Base-by-base conservation (phyloP, 2,888 invertebrate genomes). In the Aphrophora alni region DNA sequence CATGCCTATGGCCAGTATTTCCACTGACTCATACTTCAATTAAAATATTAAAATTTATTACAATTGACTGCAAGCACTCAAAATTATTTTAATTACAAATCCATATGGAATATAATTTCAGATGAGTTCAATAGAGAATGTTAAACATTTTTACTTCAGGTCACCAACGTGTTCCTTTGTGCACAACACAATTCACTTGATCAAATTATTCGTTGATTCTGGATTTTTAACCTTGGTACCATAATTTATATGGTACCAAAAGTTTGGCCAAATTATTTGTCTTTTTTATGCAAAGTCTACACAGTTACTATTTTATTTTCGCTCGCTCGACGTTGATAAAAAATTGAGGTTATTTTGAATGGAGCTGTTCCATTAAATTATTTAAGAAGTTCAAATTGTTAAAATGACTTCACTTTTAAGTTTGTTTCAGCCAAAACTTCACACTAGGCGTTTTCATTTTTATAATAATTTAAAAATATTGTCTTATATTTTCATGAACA, bases 341-440 rank as follows among this genome's bases (percentile, higher is more conserved):
- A 44, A 59, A 59, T 59, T 59, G n/a, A 59, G 59, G 59, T 59
- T 59, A 59, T 7, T 21, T 59, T 59, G 59, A 59, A 59, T 59
- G 59, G 59, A n/a, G 21, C 14, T 59, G n/a, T 59, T 21, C 59
- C 59, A 59, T 59, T 59, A 59, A 21, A 2, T 59, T 59, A 59
- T 7, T 44, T 10, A 14, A 4, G 59, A 59, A 59, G 59, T 59
- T 59, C 59, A 59, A 59, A n/a, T 59, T 59, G 44, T 2, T 12
- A 14, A 44, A 44, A 12, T 44, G 59, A 59, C 59, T 59, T 59
- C 59, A 59, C 21, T 59, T 21, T 59, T 14, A 59, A 2, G 14
- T 59, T 59, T 59, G n/a, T 59, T 59, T n/a, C 72, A 79, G 78
- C 26, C 78, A 79, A 79, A 79, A 79, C 78, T 79, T 74, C 78